Evolutionary conservation across 2,888 invertebrate genomes (phyloP), one percentile per base, ranked within the genome.

Genomic region (Agrotis puta): DNA sequence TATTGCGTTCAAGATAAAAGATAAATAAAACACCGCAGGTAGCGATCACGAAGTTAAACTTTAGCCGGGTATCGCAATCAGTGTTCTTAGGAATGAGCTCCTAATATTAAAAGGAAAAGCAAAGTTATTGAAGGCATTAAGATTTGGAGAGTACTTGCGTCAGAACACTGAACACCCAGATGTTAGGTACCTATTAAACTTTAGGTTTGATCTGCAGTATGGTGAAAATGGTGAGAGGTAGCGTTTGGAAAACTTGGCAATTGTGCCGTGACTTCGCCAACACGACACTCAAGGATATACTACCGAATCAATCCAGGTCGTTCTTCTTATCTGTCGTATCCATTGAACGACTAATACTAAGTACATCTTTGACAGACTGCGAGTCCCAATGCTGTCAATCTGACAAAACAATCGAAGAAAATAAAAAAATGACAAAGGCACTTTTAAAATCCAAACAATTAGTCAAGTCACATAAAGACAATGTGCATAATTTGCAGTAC

Each of bases 111-210:
- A 87, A 82, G 78, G 79, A 73, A 83, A 84, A 83, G 81, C 83
- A 79, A 86, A 88, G 79, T 87, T 89, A 88, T 88, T 86, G 85
- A 81, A 74, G 73, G 73, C 79, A 87, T 87, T 87, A 86, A 78
- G 72, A 85, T 82, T 73, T 72, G 70, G 75, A 70, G 61, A 53
- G 51, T 74, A 63, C 81, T 84, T 86, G 85, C 88, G 74, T 82
- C 74, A 86, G 88, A 87, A 87, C 88, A 87, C 87, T 88, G 88
- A 87, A 87, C 88, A 87, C 87, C 88, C 87, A 87, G 86, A 86
- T 85, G 79, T 77, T 75, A 70, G 83, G 84, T 89, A 83, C 39
- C 39, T 11, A 39, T 83, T 85, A 77, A 77, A 56, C 71, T 67
- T 77, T 67, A 43, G 79, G 48, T 78, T 61, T 71, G 57, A 64